Evolutionary conservation across 2,113 vertebrate species (phyloP), one percentile per base, ranked within the genome.

Genomic region (Nyctibius bracteatus): DNA sequence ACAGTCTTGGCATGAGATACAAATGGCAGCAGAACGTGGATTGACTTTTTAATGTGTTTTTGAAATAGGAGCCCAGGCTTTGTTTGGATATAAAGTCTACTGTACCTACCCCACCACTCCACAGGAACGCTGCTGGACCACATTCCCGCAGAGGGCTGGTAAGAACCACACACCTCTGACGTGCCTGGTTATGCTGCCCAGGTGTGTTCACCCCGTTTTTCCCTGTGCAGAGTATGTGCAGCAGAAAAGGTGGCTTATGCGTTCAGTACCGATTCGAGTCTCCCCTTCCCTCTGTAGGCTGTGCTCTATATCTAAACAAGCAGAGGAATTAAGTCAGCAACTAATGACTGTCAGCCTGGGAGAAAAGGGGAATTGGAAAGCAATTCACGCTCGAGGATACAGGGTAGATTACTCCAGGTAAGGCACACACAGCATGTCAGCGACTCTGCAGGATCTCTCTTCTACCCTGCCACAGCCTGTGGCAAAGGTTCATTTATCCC

Each of bases 341-440:
- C 81, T 80, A 96, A 92, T 90, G 92, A 92, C 90, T 92, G 61
- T 59, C 86, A 94, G 47, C 86, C 61, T 81, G 68, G 55, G 75
- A 87, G 77, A 83, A 92, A 93, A 72, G 68, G 44, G 55, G 70
- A 81, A 78, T 5, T 80, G 51, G 49, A 83, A 96, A 94, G 94
- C 49, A 86, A 89, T 68, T 91, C 70, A 92, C 0, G 5, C 91
- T 81, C 54, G 41, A 91, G 58, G 87, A 94, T 41, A 75, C 41
- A 89, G 47, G 86, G 91, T 92, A 94, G 92, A 89, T 95, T 91
- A 74, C 91, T 65, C 59, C 78, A 95, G 81, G 87, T 95, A 94
- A 94, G 41, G 55, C 59, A 55, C 77, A 81, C 81, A 71, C 68
- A 81, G 51, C 16, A 21, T n/a, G 77, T 84, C 72, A 89, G 83